Evolutionary conservation across 1,140 invertebrate species (phyloP).

Genomic region (Polyergus mexicanus): DNA sequence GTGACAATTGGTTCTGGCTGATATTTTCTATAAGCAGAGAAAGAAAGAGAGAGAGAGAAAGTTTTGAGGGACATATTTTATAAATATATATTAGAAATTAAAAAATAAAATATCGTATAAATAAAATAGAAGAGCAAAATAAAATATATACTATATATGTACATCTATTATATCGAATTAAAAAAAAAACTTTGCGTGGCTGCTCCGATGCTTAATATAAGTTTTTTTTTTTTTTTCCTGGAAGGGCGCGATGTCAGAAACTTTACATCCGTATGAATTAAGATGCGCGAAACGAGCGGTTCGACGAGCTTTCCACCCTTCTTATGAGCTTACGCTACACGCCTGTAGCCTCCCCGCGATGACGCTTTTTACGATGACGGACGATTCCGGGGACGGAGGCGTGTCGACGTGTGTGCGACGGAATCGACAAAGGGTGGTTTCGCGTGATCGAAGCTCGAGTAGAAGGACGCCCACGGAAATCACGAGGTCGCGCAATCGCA

Average conservation of each 20-base stretch:
- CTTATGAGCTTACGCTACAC: constrained; percentile 35
- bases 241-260: neutral
- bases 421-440: constrained; percentile 72
- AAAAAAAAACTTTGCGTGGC: neutral
- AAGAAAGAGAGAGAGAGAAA: too few relatives aligned
- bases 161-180: neutral
- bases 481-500: constrained; percentile 76
- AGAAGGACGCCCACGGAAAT: constrained; percentile 74
- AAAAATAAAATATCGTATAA: too few relatives aligned
- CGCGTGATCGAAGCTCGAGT: constrained; percentile 71
- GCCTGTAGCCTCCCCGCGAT: constrained; percentile 64
- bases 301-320: constrained; percentile 61
- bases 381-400: constrained; percentile 79
- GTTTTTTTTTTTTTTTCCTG: neutral
- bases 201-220: neutral
- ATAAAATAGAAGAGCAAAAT: too few relatives aligned
- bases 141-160: too few relatives aligned
- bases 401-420: constrained; percentile 77
- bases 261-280: constrained; percentile 24
- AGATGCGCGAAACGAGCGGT: constrained; percentile 35
- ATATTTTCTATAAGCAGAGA: neutral
- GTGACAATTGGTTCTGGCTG: constrained; percentile 36
- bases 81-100: too few relatives aligned
- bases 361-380: constrained; percentile 76
- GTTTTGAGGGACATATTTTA: too few relatives aligned